phyloP scores from a whole-genome alignment of 1,140 invertebrate species.

The Neodiprion fabricii region DNA sequence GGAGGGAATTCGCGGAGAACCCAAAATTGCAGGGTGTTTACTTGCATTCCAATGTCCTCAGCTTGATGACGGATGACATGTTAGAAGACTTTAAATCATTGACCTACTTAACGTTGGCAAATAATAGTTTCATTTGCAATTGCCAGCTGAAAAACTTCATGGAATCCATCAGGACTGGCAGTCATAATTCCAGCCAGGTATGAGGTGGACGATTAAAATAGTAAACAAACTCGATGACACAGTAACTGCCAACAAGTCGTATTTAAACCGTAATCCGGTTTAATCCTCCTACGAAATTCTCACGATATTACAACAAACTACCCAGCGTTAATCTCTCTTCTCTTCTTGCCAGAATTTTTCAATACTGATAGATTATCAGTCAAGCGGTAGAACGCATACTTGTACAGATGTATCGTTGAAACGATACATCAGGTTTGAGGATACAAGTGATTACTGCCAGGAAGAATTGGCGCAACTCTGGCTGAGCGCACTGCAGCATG shows the following conservation, averaged over 20 bases:
- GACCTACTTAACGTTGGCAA: slow-evolving; percentile 54
- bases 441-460: not conserved
- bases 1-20: slow-evolving; percentile 49
- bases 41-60: slow-evolving; percentile 62
- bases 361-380: slow-evolving; percentile 47
- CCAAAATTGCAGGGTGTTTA: slow-evolving; percentile 53
- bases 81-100: slow-evolving; percentile 53
- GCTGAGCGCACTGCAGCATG: slow-evolving; percentile 7
- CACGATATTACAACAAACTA: not conserved
- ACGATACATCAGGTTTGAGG: not conserved
- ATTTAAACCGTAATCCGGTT: slow-evolving; percentile 13
- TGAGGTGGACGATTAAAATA: not conserved
- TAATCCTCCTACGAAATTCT: not conserved
- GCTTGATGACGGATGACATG: slow-evolving; percentile 60
- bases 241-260: slow-evolving; percentile 21
- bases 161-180: slow-evolving; percentile 48
- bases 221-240: slow-evolving; percentile 7
- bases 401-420: slow-evolving; percentile 45
- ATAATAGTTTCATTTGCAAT: slow-evolving; percentile 65
- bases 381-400: slow-evolving; percentile 39
- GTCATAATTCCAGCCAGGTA: slow-evolving; percentile 30
- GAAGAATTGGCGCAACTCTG: not conserved
- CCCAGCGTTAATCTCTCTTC: slow-evolving; percentile 28
- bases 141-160: slow-evolving; percentile 58
- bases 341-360: slow-evolving; percentile 45